A percentile compares a stretch with the other conserved stretches of the same genome.
Conservation (phyloP, 2,113 vertebrate species). For the Columbina picui region DNA sequence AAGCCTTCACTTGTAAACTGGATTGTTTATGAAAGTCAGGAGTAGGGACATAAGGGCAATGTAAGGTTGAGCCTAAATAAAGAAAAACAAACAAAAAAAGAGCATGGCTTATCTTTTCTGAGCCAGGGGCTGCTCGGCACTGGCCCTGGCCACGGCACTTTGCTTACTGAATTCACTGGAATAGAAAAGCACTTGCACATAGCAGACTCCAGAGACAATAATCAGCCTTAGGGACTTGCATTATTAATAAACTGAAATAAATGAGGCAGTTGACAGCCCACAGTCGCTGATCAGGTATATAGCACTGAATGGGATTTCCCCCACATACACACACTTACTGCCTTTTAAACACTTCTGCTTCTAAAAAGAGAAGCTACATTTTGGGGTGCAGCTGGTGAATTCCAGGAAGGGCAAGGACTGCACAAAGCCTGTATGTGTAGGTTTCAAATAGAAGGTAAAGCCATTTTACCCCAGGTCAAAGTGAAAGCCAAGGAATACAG, state of each 20-base stretch:
- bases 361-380: neutral
- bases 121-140: neutral
- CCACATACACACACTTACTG: neutral
- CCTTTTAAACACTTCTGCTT: neutral
- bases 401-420: neutral
- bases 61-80: neutral
- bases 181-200: conserved; percentile 28
- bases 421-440: neutral
- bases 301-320: neutral
- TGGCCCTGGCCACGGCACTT: neutral
- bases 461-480: neutral
- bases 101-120: neutral
- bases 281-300: neutral
- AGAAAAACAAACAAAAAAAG: neutral
- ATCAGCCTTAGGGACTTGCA: conserved; percentile 11
- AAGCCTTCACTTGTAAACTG: conserved; percentile 35
- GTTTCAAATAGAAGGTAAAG: neutral
- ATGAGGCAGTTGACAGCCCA: neutral
- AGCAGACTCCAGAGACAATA: conserved; percentile 27
- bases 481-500: neutral
- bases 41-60: neutral
- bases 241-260: conserved; percentile 10
- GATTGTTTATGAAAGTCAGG: neutral
- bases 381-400: neutral
- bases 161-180: neutral